Percentiles rank a stretch among this genome's conserved stretches.
phyloP scores from a whole-genome alignment of 2,113 vertebrate species.

The Seriola quinqueradiata region DNA sequence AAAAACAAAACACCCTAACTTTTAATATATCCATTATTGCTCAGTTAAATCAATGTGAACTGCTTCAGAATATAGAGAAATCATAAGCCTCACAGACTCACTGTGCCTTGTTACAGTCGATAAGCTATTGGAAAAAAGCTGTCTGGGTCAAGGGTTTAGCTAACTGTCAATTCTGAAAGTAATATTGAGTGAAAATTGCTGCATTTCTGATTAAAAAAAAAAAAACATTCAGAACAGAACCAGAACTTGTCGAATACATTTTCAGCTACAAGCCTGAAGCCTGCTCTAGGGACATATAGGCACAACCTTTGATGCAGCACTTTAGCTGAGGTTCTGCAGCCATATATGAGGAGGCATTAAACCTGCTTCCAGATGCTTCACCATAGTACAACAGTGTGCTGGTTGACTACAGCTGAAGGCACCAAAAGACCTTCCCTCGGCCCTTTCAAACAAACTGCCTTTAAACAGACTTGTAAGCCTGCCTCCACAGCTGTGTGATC shows the following conservation, averaged over 20 bases:
- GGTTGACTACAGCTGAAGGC: constrained; percentile 5
- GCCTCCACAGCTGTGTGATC: constrained; percentile 60
- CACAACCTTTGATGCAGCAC: neutral
- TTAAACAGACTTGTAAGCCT: constrained; percentile 53
- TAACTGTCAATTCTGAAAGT: neutral
- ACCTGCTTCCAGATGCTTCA: neutral
- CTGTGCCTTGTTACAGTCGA: neutral
- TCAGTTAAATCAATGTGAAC: neutral
- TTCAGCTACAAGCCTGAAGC: neutral
- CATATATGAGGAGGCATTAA: neutral
- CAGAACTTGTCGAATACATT: neutral
- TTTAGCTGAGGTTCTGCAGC: neutral
- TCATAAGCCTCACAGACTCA: neutral
- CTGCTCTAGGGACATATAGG: neutral
- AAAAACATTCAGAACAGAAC: too few species aligned
- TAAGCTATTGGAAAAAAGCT: neutral
- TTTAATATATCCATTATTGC: too few species aligned
- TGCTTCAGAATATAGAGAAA: neutral
- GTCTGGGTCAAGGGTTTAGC: neutral
- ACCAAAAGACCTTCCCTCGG: constrained; percentile 27
- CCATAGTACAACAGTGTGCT: neutral
- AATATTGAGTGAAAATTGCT: neutral
- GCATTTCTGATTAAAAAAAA: too few species aligned
- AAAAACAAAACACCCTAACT: too few species aligned
- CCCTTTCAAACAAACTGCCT: constrained; percentile 49